Percentiles rank a stretch among this genome's conserved stretches.
Evolutionary conservation across 2,888 invertebrate species (phyloP).

Genomic region (Macaria liturata): DNA sequence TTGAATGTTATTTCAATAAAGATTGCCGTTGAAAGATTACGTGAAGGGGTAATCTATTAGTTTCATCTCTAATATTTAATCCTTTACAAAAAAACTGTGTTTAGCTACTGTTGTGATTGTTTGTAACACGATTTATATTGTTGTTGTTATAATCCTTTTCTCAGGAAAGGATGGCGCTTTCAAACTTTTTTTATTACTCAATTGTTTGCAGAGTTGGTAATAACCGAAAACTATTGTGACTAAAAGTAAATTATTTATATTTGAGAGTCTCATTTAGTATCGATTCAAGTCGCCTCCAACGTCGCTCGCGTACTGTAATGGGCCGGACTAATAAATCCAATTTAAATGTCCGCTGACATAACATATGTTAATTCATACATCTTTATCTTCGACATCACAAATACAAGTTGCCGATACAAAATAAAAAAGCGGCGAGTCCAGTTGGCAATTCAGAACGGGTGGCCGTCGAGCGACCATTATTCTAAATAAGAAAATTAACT

Average conservation of each 20-base stretch:
- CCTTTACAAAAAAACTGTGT: conserved; percentile 52
- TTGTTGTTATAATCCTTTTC: conserved; percentile 61
- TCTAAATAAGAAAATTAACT: conserved; percentile 81
- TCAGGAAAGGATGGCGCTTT: conserved; percentile 53
- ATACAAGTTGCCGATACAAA: conserved; percentile 59
- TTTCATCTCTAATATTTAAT: conserved; percentile 56
- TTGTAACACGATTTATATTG: conserved; percentile 72
- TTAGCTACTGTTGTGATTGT: conserved; percentile 68
- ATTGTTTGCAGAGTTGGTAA: not conserved
- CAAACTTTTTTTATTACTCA: not conserved
- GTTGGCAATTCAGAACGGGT: conserved; percentile 74
- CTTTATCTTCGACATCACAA: conserved; percentile 81
- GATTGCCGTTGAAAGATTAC: conserved; percentile 62
- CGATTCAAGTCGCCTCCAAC: conserved; percentile 64
- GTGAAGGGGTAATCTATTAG: conserved; percentile 58
- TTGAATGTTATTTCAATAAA: conserved; percentile 43
- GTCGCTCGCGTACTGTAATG: conserved; percentile 62
- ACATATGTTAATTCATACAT: conserved; percentile 82
- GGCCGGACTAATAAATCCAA: conserved; percentile 79
- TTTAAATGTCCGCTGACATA: conserved; percentile 80
- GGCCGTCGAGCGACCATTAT: conserved; percentile 77
- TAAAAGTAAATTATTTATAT: conserved; percentile 24
- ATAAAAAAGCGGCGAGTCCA: conserved; percentile 64
- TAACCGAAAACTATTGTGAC: not conserved
- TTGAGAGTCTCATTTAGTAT: conserved; percentile 35